Evolutionary conservation across 2,797 vertebrate species (phyloP).

Genomic region (Rhabdomys pumilio): DNA sequence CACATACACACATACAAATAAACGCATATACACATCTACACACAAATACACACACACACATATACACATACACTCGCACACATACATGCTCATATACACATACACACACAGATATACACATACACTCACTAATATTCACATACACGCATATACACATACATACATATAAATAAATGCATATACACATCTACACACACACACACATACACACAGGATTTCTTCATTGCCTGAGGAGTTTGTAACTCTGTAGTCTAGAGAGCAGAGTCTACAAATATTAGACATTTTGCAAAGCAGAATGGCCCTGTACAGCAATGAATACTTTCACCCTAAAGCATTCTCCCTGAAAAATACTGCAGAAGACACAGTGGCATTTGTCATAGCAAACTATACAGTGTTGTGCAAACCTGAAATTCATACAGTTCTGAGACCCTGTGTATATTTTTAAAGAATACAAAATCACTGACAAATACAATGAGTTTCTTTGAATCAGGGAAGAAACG

Average conservation of each 20-base stretch:
- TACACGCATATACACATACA: background rate
- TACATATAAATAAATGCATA: background rate
- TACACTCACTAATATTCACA: background rate
- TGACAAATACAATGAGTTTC: background rate
- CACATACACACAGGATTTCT: background rate
- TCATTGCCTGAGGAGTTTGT: background rate
- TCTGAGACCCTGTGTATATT: background rate
- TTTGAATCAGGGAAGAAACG: slow-evolving; percentile 14
- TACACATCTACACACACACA: background rate
- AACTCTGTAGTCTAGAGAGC: background rate
- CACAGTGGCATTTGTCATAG: background rate
- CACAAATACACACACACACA: background rate
- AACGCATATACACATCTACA: background rate
- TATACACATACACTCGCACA: background rate
- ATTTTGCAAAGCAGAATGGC: background rate
- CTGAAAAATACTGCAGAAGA: background rate
- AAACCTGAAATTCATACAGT: background rate
- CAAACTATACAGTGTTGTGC: background rate
- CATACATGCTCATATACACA: no score
- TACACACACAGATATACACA: background rate
- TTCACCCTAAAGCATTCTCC: background rate
- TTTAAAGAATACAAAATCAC: slow-evolving; percentile 12
- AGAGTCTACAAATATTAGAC: background rate
- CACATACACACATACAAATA: background rate
- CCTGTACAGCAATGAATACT: background rate